Evolutionary conservation across 2,797 vertebrate genomes (phyloP), one percentile per base, ranked within the genome.

Genomic region (Megaceryle alcyon): DNA sequence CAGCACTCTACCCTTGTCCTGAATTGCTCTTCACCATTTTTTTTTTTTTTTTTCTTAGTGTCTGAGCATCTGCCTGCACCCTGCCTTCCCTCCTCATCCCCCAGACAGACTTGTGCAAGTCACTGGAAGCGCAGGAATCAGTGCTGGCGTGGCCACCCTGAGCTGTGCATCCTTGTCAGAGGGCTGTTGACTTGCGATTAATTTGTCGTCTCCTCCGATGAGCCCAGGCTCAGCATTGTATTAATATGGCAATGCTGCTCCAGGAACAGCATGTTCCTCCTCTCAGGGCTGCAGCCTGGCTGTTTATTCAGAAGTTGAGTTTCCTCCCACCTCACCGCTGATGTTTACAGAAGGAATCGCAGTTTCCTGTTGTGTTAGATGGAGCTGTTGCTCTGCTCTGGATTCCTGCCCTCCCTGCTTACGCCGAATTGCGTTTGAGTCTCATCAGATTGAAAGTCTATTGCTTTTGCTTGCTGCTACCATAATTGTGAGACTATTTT

Each of bases 301-400:
- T 96, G 94, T 95, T 97, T 96, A n/a, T 94, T 57, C 77, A n/a
- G 60, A 68, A 43, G 35, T 26, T 85, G 92, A 56, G 65, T 75
- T 92, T 71, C 60, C 86, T 95, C 91, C 91, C 86, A 66, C 82
- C 96, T 94, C 94, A 39, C 63, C 41, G 10, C 92, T 35, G 80
- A 13, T 94, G 91, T 96, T 96, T 95, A 93, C 89, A 92, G 65
- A 83, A 82, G 95, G 78, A 76, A 91, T 94, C 18, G 92, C 88
- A 89, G 93, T 53, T 90, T 87, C 84, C 85, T 95, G 94, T 96
- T 96, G 92, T 85, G 90, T 82, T 69, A 82, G 95, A 96, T 91
- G 91, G 86, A 94, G 90, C 90, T 94, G 92, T 86, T 25, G 3
- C 84, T 89, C 68, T 2, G 5, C 64, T 49, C 78, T 71, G 66